A percentile compares a stretch with the other conserved stretches of the same genome.
These are phyloP conservation scores for Tenthredo scrophulariae DNA, from an alignment of 2,888 invertebrate species.

Conservation along the genomic window DNA sequence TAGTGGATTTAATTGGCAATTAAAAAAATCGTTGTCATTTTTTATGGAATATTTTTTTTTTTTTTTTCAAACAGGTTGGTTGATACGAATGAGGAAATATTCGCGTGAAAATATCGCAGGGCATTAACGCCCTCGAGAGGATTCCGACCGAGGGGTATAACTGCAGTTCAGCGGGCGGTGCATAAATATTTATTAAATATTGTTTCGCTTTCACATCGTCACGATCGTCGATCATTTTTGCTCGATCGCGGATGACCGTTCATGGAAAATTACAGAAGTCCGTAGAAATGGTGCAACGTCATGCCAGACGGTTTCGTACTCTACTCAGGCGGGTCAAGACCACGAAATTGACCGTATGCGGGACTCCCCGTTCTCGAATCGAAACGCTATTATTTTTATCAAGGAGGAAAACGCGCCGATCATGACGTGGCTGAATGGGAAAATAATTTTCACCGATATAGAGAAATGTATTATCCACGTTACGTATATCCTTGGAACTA, in stretches of 20 bases:
- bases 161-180: neutral
- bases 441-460: slow-evolving; percentile 55
- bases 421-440: slow-evolving; percentile 55
- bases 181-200: slow-evolving; percentile 54
- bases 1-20: neutral
- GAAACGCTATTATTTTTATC: slow-evolving; percentile 4
- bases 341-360: slow-evolving; percentile 64
- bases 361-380: slow-evolving; percentile 17
- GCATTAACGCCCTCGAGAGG: neutral
- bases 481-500: neutral
- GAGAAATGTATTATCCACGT: neutral
- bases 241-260: slow-evolving; percentile 45
- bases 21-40: neutral
- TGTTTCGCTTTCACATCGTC: slow-evolving; percentile 43
- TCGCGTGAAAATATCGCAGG: neutral
- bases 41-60: neutral
- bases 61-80: too few relatives aligned
- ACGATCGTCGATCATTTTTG: slow-evolving; percentile 65
- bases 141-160: neutral
- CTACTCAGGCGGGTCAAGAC: slow-evolving; percentile 64
- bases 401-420: slow-evolving; percentile 53
- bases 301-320: slow-evolving; percentile 67
- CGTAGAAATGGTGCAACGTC: slow-evolving; percentile 62
- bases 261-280: slow-evolving; percentile 59
- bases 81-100: neutral